phyloP scores from a whole-genome alignment of 2,797 vertebrate genomes.

The Iguana delicatissima region DNA sequence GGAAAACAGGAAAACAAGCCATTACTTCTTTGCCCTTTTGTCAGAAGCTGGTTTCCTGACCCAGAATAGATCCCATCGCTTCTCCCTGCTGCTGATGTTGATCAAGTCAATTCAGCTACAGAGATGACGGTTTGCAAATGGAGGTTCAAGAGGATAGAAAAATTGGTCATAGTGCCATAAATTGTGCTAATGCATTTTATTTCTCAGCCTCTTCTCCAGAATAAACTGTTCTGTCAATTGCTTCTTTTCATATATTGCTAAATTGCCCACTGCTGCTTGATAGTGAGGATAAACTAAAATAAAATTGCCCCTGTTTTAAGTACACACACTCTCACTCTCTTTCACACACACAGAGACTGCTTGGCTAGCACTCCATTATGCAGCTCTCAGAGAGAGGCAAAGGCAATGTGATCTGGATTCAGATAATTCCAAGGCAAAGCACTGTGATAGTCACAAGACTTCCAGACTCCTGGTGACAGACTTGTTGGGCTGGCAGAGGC shows the following conservation, averaged over 20 bases:
- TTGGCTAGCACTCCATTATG: neutral
- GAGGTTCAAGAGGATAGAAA: neutral
- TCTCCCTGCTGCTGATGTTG: neutral
- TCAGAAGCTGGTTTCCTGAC: slow-evolving; percentile 14
- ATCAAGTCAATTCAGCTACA: slow-evolving; percentile 23
- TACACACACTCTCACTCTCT: too few relatives aligned
- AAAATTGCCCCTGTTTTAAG: neutral
- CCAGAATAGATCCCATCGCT: slow-evolving; percentile 22
- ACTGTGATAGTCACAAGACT: neutral
- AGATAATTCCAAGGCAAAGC: slow-evolving; percentile 4
- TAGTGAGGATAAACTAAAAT: slow-evolving; percentile 5
- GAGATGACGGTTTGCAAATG: slow-evolving; percentile 17
- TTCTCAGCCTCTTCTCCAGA: neutral
- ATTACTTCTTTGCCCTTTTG: neutral
- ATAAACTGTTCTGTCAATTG: neutral
- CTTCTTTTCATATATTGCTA: slow-evolving; percentile 10
- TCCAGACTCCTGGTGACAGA: neutral
- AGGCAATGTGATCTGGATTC: neutral
- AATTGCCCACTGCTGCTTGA: neutral
- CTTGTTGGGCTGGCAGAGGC: neutral
- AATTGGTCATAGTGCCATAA: slow-evolving; percentile 12
- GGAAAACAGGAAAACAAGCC: slow-evolving; percentile 16
- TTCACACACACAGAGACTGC: neutral
- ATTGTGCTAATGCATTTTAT: slow-evolving; percentile 1
- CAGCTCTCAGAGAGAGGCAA: neutral